Conservation (phyloP, 2,797 vertebrate genomes). For the Centroberyx gerrardi region DNA sequence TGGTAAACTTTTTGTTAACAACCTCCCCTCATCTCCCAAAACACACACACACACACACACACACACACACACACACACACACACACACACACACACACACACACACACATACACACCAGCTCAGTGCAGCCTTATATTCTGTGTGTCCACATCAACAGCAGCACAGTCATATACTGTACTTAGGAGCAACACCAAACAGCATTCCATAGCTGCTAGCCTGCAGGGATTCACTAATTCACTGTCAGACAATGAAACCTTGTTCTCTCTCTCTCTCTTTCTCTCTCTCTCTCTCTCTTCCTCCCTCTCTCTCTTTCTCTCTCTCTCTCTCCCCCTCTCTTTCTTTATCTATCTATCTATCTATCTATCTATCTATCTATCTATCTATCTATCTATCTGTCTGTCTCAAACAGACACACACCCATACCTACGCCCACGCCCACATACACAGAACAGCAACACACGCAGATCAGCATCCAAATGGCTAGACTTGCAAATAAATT, state of each 20-base stretch:
- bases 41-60: neutral
- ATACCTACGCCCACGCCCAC: slow-evolving; percentile 2
- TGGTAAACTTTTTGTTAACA: too few relatives aligned
- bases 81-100: neutral
- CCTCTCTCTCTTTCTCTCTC: neutral
- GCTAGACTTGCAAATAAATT: too few relatives aligned
- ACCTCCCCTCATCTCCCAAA: too few relatives aligned
- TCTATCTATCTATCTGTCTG: too few relatives aligned
- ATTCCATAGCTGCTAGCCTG: slow-evolving; percentile 66
- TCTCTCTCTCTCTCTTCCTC: neutral
- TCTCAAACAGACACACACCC: neutral
- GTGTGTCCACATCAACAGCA: slow-evolving; percentile 29
- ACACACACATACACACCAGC: neutral
- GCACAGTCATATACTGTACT: slow-evolving; percentile 29
- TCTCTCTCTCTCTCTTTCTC: neutral
- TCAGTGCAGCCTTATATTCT: neutral
- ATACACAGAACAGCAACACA: slow-evolving; percentile 1
- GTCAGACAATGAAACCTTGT: slow-evolving; percentile 71
- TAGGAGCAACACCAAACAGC: slow-evolving; percentile 51
- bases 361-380: too few relatives aligned
- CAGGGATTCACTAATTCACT: slow-evolving; percentile 49
- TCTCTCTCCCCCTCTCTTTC: too few relatives aligned
- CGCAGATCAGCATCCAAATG: neutral
- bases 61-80: neutral
- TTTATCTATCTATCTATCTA: too few relatives aligned